Evolutionary conservation across 2,113 vertebrate genomes (phyloP).

Genomic region (Atlantisia rogersi): DNA sequence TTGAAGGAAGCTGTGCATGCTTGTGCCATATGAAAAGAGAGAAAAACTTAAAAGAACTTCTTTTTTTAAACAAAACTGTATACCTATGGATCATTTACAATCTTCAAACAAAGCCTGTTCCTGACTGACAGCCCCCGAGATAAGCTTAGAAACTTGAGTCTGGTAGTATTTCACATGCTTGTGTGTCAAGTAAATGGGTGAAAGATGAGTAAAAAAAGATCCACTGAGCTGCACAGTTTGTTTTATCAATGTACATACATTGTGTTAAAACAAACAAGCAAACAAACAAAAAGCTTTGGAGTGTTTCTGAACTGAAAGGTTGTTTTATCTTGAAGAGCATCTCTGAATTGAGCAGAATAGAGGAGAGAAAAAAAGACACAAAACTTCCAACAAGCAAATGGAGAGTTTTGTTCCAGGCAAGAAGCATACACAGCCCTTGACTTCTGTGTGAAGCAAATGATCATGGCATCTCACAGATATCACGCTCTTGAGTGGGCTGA

Average conservation of each 20-base stretch:
- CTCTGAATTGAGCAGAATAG: slow-evolving; percentile 3
- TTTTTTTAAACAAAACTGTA: slow-evolving; percentile 23
- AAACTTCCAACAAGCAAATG: not conserved
- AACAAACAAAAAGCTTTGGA: slow-evolving; percentile 47
- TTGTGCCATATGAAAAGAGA: slow-evolving; percentile 20
- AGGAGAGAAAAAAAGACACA: not conserved
- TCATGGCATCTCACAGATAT: not conserved
- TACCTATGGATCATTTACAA: slow-evolving; percentile 48
- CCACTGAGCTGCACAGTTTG: slow-evolving; percentile 29
- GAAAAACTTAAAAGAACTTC: slow-evolving; percentile 34
- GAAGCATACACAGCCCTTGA: not conserved
- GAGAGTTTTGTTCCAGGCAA: not conserved
- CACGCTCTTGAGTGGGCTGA: not conserved
- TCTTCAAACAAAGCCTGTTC: slow-evolving; percentile 62
- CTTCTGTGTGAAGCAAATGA: not conserved
- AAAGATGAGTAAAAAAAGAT: slow-evolving; percentile 20
- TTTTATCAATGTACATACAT: slow-evolving; percentile 55
- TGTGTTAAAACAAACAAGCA: slow-evolving; percentile 44
- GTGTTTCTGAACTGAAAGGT: slow-evolving; percentile 24
- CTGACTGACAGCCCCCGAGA: slow-evolving; percentile 53
- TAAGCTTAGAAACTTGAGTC: slow-evolving; percentile 57
- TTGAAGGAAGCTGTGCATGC: slow-evolving; percentile 27
- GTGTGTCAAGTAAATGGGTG: slow-evolving; percentile 33
- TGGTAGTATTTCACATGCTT: slow-evolving; percentile 45
- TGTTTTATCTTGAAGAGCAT: slow-evolving; percentile 55